phyloP scores from a whole-genome alignment of 1,140 invertebrate species.

The Tenebrio molitor region DNA sequence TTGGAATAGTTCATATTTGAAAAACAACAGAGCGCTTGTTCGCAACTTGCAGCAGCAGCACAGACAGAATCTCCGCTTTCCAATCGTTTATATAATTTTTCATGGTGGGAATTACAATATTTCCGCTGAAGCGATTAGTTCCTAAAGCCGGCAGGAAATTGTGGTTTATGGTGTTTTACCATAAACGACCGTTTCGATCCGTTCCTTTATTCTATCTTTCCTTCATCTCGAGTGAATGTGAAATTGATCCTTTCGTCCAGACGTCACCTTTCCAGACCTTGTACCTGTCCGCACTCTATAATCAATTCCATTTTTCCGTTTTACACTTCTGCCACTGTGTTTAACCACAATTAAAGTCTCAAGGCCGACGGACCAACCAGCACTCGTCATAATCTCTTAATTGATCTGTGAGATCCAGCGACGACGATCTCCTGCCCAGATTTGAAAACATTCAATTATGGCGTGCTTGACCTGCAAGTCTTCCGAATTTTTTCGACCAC shows the following conservation, averaged over 20 bases:
- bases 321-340: background rate
- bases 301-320: background rate
- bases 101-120: background rate
- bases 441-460: conserved; percentile 42
- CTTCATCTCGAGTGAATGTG: conserved; percentile 8
- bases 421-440: too few species aligned
- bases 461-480: conserved; percentile 35
- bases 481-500: conserved; percentile 25
- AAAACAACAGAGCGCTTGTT: too few species aligned
- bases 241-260: background rate
- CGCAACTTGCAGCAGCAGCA: too few species aligned
- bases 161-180: conserved; percentile 32
- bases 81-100: conserved; percentile 10
- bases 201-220: background rate
- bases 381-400: background rate
- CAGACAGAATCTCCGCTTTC: conserved; percentile 25
- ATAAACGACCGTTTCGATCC: conserved; percentile 7
- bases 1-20: too few species aligned
- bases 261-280: background rate
- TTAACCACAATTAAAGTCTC: background rate
- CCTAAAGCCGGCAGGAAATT: conserved; percentile 22
- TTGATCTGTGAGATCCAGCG: too few species aligned
- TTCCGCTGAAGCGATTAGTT: conserved; percentile 34
- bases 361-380: background rate
- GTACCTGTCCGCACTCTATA: background rate